Evolutionary conservation across 2,888 invertebrate genomes (phyloP).

Genomic region (Lasioglossum marginatum): DNA sequence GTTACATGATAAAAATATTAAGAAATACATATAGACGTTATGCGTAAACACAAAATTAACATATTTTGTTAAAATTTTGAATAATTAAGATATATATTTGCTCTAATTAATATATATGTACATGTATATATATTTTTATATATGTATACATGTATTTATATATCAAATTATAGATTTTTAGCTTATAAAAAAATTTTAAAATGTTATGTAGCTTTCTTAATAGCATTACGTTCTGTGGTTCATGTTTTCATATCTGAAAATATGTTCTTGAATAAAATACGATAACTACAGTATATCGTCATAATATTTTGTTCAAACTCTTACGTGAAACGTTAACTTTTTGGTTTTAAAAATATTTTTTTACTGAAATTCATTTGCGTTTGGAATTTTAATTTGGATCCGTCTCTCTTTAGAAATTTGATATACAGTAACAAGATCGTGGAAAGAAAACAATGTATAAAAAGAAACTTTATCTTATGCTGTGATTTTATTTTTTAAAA

Average conservation of each 20-base stretch:
- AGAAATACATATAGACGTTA: constrained; percentile 76
- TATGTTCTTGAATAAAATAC: constrained; percentile 46
- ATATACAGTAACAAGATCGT: constrained; percentile 3
- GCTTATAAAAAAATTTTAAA: constrained; percentile 39
- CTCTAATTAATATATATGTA: constrained; percentile 35
- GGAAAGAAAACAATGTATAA: constrained; percentile 8
- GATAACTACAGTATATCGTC: constrained; percentile 22
- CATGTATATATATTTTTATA: constrained; percentile 22
- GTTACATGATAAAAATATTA: constrained; percentile 72
- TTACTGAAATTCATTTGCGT: constrained; percentile 12
- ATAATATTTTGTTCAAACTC: constrained; percentile 23
- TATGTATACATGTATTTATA: constrained; percentile 14
- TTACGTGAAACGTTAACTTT: constrained; percentile 16
- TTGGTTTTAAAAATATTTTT: constrained; percentile 8
- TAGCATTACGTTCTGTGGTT: constrained; percentile 35
- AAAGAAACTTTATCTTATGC: constrained; percentile 1
- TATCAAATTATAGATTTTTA: constrained; percentile 43
- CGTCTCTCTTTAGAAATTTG: constrained; percentile 20
- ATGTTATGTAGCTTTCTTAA: constrained; percentile 42
- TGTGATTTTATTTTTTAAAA: constrained; percentile 25
- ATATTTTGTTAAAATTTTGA: constrained; percentile 77
- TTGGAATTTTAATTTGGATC: constrained; percentile 13
- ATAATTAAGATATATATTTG: constrained; percentile 71
- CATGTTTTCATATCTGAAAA: constrained; percentile 54
- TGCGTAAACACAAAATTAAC: constrained; percentile 75